A percentile compares a stretch with the other conserved stretches of the same genome.
Evolutionary conservation across 1,140 invertebrate genomes (phyloP).

Genomic region (Drosophila subobscura): DNA sequence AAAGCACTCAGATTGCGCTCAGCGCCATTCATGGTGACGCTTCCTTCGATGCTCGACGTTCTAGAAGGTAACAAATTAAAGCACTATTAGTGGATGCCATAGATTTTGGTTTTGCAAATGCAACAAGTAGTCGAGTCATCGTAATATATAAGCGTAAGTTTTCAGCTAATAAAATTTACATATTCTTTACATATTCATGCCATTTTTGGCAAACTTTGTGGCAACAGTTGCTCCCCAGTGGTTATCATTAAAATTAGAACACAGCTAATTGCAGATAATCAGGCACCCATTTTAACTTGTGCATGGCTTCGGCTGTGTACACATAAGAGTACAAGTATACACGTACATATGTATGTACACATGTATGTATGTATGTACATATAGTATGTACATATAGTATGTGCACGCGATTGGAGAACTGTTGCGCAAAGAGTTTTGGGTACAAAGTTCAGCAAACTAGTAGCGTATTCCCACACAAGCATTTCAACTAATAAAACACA

Average conservation of each 20-base stretch:
- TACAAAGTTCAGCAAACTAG: constrained; percentile 51
- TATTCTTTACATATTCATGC: neutral
- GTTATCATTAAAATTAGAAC: constrained; percentile 10
- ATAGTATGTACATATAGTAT: constrained; percentile 6
- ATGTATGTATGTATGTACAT: constrained; percentile 20
- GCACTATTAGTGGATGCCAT: too few species aligned
- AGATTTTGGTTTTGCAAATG: too few species aligned
- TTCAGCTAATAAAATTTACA: too few species aligned
- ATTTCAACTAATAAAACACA: constrained; percentile 48
- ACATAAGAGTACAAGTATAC: constrained; percentile 5
- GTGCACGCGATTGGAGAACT: constrained; percentile 5
- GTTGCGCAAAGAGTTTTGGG: constrained; percentile 8
- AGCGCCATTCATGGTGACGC: constrained; percentile 93
- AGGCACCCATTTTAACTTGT: constrained; percentile 7
- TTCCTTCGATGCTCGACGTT: constrained; percentile 90
- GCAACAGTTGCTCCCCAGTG: neutral
- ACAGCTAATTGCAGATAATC: constrained; percentile 33
- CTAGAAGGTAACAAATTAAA: constrained; percentile 83
- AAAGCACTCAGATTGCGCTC: constrained; percentile 95
- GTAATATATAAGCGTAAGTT: too few species aligned
- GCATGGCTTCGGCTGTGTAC: constrained; percentile 18
- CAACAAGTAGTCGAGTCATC: too few species aligned
- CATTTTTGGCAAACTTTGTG: constrained; percentile 1
- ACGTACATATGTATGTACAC: constrained; percentile 17
- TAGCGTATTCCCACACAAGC: constrained; percentile 19